Evolutionary conservation across 1,140 invertebrate genomes (phyloP).

Genomic region (Cotesia typhae): DNA sequence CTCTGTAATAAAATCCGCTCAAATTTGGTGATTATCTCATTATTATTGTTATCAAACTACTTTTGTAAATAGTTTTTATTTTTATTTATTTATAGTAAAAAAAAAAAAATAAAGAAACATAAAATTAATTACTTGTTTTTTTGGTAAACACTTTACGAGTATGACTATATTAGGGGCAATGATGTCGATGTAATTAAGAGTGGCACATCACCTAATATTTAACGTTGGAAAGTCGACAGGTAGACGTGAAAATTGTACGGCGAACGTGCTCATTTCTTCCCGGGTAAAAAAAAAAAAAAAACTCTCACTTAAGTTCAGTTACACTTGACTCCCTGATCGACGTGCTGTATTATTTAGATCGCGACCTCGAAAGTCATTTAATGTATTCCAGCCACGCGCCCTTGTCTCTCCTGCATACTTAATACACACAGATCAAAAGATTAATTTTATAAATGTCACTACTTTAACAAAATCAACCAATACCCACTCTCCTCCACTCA

Average conservation of each 20-base stretch:
- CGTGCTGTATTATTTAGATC: conserved; percentile 43
- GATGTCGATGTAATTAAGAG: not conserved
- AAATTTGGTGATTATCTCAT: conserved; percentile 33
- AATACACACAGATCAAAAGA: not conserved
- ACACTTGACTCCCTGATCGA: conserved; percentile 21
- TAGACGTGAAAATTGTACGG: conserved; percentile 31
- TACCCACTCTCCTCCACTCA: no score
- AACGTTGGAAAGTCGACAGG: conserved; percentile 35
- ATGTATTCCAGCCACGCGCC: conserved; percentile 55
- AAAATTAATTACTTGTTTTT: not conserved
- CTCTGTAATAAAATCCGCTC: conserved; percentile 43
- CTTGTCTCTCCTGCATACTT: conserved; percentile 42
- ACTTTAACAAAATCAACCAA: no score
- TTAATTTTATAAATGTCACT: no score
- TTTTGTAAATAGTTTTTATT: conserved; percentile 51
- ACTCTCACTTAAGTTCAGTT: conserved; percentile 54
- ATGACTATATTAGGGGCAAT: not conserved
- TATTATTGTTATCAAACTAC: not conserved
- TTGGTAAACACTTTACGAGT: no score
- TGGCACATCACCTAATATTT: conserved; percentile 17
- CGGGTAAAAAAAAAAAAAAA: conserved; percentile 3
- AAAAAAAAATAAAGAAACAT: conserved; percentile 27
- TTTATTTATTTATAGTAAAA: conserved; percentile 49
- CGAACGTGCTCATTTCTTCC: conserved; percentile 23
- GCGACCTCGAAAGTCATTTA: conserved; percentile 61